These are phyloP conservation scores for Oophaga sylvatica DNA, from an alignment of 2,797 vertebrate genomes.

Conservation along the genomic window DNA sequence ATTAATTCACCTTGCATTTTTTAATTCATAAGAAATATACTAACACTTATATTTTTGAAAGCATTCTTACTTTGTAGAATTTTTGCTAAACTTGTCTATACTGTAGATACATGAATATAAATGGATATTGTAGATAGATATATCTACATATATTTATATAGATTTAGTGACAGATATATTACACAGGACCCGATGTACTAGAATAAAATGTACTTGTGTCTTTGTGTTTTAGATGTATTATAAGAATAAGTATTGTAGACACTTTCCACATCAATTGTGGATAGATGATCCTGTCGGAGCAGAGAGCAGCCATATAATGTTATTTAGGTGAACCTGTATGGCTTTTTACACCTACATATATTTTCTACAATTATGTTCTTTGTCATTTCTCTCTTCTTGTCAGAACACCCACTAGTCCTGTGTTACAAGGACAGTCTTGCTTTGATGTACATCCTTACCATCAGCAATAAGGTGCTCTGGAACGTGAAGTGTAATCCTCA, in stretches of 20 bases:
- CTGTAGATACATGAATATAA: too few relatives aligned
- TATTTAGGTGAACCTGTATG: background rate
- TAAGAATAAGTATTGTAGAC: background rate
- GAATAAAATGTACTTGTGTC: background rate
- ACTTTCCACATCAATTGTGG: too few relatives aligned
- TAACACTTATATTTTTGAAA: too few relatives aligned
- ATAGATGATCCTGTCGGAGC: background rate
- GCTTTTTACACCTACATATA: background rate
- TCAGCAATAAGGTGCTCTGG: conserved; percentile 97
- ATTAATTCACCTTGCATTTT: too few relatives aligned
- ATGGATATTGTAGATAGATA: too few relatives aligned
- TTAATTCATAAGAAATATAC: too few relatives aligned
- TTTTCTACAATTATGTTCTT: background rate
- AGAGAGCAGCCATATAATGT: background rate
- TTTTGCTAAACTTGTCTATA: too few relatives aligned
- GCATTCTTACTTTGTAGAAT: too few relatives aligned
- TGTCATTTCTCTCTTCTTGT: background rate
- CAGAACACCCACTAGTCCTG: background rate
- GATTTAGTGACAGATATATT: too few relatives aligned
- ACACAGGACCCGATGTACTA: too few relatives aligned
- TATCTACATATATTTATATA: too few relatives aligned
- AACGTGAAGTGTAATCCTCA: conserved; percentile 94
- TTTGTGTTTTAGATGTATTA: background rate
- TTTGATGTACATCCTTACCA: conserved; percentile 75
- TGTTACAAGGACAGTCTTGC: background rate